A percentile compares a stretch with the other conserved stretches of the same genome.
Conservation (phyloP, 2,888 invertebrate genomes). For the Trichogramma evanescens region DNA sequence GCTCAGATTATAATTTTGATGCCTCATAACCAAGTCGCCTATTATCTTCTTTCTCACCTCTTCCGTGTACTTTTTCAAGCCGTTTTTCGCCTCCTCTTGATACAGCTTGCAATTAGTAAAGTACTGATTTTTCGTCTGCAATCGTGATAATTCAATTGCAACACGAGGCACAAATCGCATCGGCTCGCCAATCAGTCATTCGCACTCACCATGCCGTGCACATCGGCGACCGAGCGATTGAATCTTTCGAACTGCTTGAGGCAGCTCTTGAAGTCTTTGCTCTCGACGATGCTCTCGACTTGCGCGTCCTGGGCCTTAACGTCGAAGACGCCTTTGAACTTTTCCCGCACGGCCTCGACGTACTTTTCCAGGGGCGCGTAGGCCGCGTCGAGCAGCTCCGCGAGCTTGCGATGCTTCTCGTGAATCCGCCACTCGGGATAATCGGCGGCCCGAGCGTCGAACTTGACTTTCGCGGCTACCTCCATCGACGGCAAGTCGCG, state of each 20-base stretch:
- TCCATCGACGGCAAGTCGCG: conserved; percentile 7
- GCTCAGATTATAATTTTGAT: conserved; percentile 59
- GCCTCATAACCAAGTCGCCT: conserved; percentile 56
- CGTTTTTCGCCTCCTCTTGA: conserved; percentile 58
- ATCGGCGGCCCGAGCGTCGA: conserved; percentile 27
- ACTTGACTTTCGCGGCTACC: not conserved
- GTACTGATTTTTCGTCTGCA: conserved; percentile 57
- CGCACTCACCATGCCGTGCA: conserved; percentile 35
- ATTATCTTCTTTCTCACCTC: conserved; percentile 54
- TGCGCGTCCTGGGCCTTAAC: conserved; percentile 49
- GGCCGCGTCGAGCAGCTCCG: conserved; percentile 50
- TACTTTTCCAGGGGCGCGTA: conserved; percentile 56
- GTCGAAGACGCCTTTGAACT: conserved; percentile 56
- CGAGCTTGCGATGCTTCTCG: conserved; percentile 52
- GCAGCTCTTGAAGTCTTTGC: conserved; percentile 44
- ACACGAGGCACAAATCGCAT: too few species aligned
- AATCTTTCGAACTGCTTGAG: conserved; percentile 34
- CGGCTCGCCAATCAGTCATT: not conserved
- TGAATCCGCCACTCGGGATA: conserved; percentile 40
- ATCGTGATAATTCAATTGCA: not conserved
- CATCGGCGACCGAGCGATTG: conserved; percentile 29
- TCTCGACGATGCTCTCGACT: conserved; percentile 49
- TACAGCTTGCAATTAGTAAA: conserved; percentile 60
- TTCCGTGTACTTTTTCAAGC: conserved; percentile 55
- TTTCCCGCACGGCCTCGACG: conserved; percentile 49